These are phyloP conservation scores for Pampus argenteus DNA, from an alignment of 2,797 vertebrate species.

Conservation along the genomic window DNA sequence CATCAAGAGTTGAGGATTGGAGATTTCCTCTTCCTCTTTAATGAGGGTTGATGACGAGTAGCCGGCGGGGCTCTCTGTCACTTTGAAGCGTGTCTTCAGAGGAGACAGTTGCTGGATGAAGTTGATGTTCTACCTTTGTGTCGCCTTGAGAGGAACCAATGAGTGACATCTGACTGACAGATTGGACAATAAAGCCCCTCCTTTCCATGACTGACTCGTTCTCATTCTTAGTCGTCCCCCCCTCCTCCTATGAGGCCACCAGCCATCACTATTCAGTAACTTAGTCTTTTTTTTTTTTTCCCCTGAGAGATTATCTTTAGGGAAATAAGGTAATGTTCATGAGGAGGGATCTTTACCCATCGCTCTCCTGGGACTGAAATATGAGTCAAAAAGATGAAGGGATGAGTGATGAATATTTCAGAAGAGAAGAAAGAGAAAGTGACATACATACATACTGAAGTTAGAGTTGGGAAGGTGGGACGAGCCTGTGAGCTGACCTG, in stretches of 20 bases:
- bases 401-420: conserved; percentile 79
- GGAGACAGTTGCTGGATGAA: conserved; percentile 31
- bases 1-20: conserved; percentile 10
- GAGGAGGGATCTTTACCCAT: conserved; percentile 75
- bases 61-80: conserved; percentile 33
- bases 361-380: conserved; percentile 63
- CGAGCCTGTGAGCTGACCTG: conserved; percentile 18
- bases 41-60: conserved; percentile 60
- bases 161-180: conserved; percentile 49
- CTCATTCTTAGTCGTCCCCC: conserved; percentile 8
- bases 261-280: conserved; percentile 39
- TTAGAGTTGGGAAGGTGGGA: background rate
- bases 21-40: conserved; percentile 50
- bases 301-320: conserved; percentile 58
- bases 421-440: conserved; percentile 45
- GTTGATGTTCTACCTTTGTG: conserved; percentile 7
- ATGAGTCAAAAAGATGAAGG: conserved; percentile 64
- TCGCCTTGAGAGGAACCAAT: background rate
- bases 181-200: conserved; percentile 25
- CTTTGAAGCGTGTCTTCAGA: conserved; percentile 54
- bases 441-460: background rate
- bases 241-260: conserved; percentile 24
- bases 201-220: conserved; percentile 12
- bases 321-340: conserved; percentile 69
- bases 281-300: conserved; percentile 23